These are phyloP conservation scores for Coecobrya sp. DNA, from an alignment of 2,888 invertebrate genomes.

Conservation along the genomic window DNA sequence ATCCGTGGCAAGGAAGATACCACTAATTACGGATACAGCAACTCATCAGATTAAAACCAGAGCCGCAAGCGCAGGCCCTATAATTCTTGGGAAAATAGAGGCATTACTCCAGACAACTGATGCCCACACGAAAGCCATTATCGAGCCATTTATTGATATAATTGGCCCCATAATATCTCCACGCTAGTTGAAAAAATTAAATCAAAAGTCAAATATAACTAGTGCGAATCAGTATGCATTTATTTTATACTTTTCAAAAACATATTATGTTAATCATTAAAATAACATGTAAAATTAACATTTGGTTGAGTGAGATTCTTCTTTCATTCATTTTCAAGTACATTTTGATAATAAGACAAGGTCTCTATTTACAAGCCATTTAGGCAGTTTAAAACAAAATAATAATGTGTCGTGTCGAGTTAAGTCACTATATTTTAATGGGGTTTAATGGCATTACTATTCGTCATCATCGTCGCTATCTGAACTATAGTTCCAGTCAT, in stretches of 20 bases:
- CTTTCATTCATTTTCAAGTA: no score
- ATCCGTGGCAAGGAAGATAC: neutral
- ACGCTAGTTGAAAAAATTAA: neutral
- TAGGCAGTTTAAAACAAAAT: no score
- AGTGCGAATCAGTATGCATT: no score
- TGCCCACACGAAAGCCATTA: neutral
- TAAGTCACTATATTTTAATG: no score
- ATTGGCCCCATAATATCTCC: conserved; percentile 33
- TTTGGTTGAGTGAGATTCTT: no score
- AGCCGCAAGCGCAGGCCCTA: conserved; percentile 7
- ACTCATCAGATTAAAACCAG: neutral
- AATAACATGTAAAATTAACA: no score
- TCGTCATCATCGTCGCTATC: conserved; percentile 42
- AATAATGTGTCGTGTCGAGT: no score
- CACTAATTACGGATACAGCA: neutral
- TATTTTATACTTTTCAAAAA: no score
- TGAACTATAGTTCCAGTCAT: conserved; percentile 49
- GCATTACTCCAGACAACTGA: neutral
- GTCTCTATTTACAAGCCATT: no score
- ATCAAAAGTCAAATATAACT: neutral
- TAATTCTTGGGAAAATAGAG: neutral
- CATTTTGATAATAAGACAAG: no score
- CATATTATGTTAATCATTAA: no score
- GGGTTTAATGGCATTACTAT: neutral
- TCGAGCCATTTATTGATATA: conserved; percentile 62